Base-by-base conservation (phyloP, 2,888 invertebrate species). In the Pecten maximus region DNA sequence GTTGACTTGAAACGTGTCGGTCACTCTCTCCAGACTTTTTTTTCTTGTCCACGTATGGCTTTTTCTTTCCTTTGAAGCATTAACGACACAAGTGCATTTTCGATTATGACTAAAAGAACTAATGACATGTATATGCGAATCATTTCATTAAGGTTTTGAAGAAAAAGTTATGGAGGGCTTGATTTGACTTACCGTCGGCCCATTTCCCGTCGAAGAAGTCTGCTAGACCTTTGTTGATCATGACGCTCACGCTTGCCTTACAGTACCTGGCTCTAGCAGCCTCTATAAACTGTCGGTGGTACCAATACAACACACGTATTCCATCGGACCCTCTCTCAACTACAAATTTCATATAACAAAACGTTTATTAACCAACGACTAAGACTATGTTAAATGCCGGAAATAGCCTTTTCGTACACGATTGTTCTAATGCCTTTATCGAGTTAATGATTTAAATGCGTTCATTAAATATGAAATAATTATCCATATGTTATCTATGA, bases 261-360 rank as follows among this genome's bases (percentile, higher is more conserved):
- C 95, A 95, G 93, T 96, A 96, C 39, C 95, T 92, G 23, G 91
- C 91, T 44, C 87, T 86, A 23, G 96, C 96, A 12, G 95, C 94
- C 91, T 96, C 95, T 12, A 95, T 93, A 89, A 96, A 96, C 92
- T 96, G 96, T 28, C 96, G 92, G 91, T 96, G 96, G 90, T 96
- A 96, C 96, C 96, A 96, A 92, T 93, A 94, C 86, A 95, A 94
- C 35, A 96, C 95, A 40, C 94, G 93, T 6, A 94, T 93, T 23
- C 94, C 94, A 89, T 96, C 95, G 8, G 94, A 94, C 40, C 95
- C 95, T 44, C 95, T 93, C 88, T 95, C 95, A 88, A 95, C 96
- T 95, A 91, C 39, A 92, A 89, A 40, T 44, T 35, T 16, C 16
- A 60, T 2, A 23, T 23, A 60, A n/a, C 60, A 48, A 48, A 48